A percentile compares a stretch with the other conserved stretches of the same genome.
Evolutionary conservation across 2,113 vertebrate species (phyloP).

Genomic region (Castor canadensis): DNA sequence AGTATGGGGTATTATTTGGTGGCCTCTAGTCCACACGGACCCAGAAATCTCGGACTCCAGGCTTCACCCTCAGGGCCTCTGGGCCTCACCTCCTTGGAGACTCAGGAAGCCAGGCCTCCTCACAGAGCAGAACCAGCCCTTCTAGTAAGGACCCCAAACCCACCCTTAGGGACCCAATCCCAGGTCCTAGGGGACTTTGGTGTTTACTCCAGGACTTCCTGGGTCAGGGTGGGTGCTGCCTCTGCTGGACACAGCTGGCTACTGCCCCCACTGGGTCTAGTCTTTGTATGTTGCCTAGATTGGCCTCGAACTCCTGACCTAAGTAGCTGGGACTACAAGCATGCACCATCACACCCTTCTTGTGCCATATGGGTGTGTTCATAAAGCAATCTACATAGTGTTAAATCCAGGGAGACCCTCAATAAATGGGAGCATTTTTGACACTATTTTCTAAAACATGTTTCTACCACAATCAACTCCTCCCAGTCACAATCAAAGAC

Average conservation of each 20-base stretch:
- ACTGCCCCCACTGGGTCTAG: neutral
- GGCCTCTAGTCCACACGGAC: neutral
- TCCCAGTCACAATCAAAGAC: no score
- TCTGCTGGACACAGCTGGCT: neutral
- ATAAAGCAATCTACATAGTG: fast-evolving
- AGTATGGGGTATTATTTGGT: neutral
- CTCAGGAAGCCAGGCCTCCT: neutral
- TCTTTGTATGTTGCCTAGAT: no score
- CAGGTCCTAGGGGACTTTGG: no score
- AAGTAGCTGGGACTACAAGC: no score
- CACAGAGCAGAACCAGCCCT: neutral
- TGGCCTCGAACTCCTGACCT: no score
- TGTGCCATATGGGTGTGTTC: no score
- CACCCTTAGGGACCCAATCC: neutral
- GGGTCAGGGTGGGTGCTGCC: neutral
- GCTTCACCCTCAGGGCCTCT: no score
- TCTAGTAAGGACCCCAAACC: no score
- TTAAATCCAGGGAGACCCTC: neutral
- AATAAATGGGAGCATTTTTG: neutral
- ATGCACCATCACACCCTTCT: no score
- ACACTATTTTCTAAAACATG: fast-evolving
- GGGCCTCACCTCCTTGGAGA: neutral
- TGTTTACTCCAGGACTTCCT: neutral
- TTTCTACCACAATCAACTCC: neutral
- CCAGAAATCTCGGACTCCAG: neutral